These are phyloP conservation scores for Drosophila recens DNA, from an alignment of 2,888 invertebrate species.

Conservation along the genomic window DNA sequence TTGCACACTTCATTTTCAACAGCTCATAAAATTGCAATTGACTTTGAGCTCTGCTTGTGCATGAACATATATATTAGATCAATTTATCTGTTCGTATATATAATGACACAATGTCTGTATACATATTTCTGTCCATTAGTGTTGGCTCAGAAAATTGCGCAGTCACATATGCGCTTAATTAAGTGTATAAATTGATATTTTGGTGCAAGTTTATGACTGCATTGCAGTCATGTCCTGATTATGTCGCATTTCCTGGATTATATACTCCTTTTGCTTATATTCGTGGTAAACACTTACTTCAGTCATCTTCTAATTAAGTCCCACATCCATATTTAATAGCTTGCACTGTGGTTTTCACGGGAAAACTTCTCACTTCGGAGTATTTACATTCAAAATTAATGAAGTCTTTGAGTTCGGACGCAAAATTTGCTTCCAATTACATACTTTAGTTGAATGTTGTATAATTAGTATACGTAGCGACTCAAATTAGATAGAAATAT, in stretches of 20 bases:
- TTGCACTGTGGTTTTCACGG: conserved; percentile 6
- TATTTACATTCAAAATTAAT: neutral
- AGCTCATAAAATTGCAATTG: conserved; percentile 80
- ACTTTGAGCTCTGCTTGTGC: conserved; percentile 54
- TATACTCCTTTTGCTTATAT: conserved; percentile 3
- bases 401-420: neutral
- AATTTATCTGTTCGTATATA: conserved; percentile 17
- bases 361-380: neutral
- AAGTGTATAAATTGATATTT: conserved; percentile 80
- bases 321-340: conserved; percentile 15
- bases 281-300: neutral
- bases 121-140: neutral
- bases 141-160: conserved; percentile 63
- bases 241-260: conserved; percentile 51
- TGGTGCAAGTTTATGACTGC: conserved; percentile 76
- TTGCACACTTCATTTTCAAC: conserved; percentile 73
- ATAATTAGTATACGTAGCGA: neutral
- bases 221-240: conserved; percentile 67
- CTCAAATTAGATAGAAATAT: no score
- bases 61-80: conserved; percentile 13
- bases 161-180: conserved; percentile 80
- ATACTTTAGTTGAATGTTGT: neutral
- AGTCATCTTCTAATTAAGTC: conserved; percentile 3
- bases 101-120: conserved; percentile 17
- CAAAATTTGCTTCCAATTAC: neutral